Percentiles rank a stretch among this genome's conserved stretches.
Conservation (phyloP, 2,797 vertebrate genomes). For the Pristis pectinata region DNA sequence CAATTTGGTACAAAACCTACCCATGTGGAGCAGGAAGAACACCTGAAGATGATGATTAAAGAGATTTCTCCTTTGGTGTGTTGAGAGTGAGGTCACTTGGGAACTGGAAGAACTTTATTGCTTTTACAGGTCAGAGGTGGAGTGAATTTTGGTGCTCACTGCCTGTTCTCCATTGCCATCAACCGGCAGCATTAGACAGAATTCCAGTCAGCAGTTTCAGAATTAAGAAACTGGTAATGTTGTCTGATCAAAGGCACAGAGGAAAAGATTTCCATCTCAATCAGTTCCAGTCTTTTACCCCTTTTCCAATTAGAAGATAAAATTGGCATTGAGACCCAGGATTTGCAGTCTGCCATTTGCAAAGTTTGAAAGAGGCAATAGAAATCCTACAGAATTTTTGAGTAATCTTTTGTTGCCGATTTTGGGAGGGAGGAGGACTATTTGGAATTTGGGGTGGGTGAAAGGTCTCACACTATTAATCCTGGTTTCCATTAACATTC, state of each 20-base stretch:
- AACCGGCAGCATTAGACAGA: slow-evolving; percentile 1
- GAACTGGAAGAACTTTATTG: background rate
- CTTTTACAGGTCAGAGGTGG: background rate
- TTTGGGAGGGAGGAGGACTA: background rate
- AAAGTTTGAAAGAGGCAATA: background rate
- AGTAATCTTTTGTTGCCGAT: background rate
- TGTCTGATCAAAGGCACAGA: background rate
- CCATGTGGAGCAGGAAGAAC: background rate
- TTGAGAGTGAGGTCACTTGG: background rate
- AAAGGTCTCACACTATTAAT: background rate
- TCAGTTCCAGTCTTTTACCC: background rate
- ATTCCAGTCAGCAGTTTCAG: background rate
- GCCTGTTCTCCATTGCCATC: background rate
- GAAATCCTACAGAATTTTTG: background rate
- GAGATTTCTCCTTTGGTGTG: background rate
- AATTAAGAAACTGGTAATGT: background rate
- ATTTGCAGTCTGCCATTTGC: background rate
- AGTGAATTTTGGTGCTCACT: background rate
- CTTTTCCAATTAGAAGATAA: background rate
- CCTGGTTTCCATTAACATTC: background rate
- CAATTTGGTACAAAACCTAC: background rate
- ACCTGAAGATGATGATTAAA: background rate
- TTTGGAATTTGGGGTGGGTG: background rate
- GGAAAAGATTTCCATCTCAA: background rate
- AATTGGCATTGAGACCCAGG: background rate